These are phyloP conservation scores for Actias luna DNA, from an alignment of 2,888 invertebrate genomes.

Conservation along the genomic window DNA sequence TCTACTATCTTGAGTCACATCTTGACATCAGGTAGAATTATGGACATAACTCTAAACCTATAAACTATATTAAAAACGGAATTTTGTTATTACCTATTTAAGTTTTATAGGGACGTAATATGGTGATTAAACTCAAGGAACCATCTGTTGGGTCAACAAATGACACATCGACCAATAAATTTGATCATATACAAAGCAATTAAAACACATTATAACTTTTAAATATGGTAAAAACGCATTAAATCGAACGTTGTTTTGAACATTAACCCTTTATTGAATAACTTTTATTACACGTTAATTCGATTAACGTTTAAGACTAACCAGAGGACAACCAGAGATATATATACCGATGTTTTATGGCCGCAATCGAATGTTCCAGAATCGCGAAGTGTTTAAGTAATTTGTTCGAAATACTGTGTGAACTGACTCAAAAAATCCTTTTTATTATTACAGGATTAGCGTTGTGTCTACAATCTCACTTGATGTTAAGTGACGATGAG, in stretches of 20 bases:
- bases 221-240: neutral
- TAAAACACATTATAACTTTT: neutral
- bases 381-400: neutral
- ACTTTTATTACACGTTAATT: conserved; percentile 3
- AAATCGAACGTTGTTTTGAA: neutral
- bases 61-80: too few relatives aligned
- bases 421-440: too few relatives aligned
- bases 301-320: neutral
- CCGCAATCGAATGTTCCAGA: neutral
- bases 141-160: neutral
- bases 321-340: neutral
- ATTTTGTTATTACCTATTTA: too few relatives aligned
- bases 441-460: too few relatives aligned
- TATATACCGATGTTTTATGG: neutral
- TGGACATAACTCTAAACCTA: too few relatives aligned
- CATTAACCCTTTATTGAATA: neutral
- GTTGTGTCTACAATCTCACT: too few relatives aligned
- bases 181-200: neutral
- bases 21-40: too few relatives aligned
- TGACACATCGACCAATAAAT: neutral
- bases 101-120: too few relatives aligned
- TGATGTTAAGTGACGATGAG: too few relatives aligned
- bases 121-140: neutral
- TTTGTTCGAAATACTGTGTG: neutral
- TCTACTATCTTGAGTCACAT: too few relatives aligned